Conservation (phyloP, 2,113 vertebrate genomes). For the Serilophus lunatus region DNA sequence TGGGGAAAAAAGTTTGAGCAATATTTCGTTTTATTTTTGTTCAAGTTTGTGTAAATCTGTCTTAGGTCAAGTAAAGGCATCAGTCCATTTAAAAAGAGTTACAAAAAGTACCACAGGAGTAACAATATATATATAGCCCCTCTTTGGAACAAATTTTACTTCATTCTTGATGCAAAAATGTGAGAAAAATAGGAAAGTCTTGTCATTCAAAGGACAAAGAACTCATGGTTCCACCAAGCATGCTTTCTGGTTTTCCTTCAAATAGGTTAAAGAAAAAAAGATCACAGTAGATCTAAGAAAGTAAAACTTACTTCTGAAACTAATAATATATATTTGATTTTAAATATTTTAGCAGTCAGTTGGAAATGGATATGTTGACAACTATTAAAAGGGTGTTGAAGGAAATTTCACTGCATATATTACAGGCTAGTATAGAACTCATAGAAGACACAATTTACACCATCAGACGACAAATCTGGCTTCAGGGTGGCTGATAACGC, state of each 20-base stretch:
- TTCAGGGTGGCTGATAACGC: not conserved
- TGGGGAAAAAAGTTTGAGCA: not conserved
- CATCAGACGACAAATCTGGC: not conserved
- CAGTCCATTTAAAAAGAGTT: not conserved
- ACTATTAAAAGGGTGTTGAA: not conserved
- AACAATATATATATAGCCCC: not conserved
- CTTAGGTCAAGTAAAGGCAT: not conserved
- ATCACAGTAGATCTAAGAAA: not conserved
- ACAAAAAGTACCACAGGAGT: not conserved
- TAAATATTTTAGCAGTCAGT: not conserved
- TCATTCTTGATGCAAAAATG: not conserved
- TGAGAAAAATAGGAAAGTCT: not conserved
- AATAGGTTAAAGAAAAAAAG: not conserved
- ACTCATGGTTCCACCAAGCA: not conserved
- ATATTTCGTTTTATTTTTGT: not conserved
- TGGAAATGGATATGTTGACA: not conserved
- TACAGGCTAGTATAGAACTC: rapidly evolving
- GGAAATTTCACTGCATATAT: not conserved
- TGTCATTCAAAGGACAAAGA: not conserved
- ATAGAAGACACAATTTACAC: too few species aligned
- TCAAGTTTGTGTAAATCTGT: not conserved
- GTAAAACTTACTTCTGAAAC: not conserved
- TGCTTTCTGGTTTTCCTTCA: not conserved
- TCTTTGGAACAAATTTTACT: not conserved
- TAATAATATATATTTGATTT: not conserved